Evolutionary conservation across 2,113 vertebrate species (phyloP).

Genomic region (Poeciliopsis retropinna): DNA sequence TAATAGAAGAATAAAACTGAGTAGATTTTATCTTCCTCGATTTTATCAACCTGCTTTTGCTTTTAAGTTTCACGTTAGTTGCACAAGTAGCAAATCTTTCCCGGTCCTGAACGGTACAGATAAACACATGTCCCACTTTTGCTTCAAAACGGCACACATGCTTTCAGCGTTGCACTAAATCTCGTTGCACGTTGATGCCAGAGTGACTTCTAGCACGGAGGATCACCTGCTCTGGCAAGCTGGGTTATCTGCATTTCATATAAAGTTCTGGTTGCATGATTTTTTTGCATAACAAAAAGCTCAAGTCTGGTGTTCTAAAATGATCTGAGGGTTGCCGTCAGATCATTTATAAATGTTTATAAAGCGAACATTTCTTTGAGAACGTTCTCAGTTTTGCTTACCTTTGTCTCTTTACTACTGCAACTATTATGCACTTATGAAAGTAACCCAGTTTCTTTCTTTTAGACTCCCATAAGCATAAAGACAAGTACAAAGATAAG

Average conservation of each 20-base stretch:
- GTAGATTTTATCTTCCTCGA: no score
- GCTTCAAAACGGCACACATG: background rate
- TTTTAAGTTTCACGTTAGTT: no score
- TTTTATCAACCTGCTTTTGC: no score
- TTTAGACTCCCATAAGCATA: slow-evolving; percentile 95
- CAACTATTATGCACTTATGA: background rate
- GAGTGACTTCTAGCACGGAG: no score
- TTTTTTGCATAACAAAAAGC: no score
- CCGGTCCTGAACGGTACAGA: no score
- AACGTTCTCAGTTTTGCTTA: background rate
- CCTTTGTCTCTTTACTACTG: no score
- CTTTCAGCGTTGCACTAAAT: background rate
- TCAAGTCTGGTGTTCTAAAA: no score
- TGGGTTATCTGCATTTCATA: background rate
- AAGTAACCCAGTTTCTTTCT: slow-evolving; percentile 24
- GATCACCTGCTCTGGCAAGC: background rate
- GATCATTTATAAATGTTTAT: background rate
- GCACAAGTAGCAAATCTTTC: no score
- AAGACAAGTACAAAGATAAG: slow-evolving; percentile 97
- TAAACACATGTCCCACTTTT: no score
- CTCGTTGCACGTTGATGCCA: background rate
- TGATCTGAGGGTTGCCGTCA: background rate
- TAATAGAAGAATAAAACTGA: no score
- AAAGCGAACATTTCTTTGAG: background rate
- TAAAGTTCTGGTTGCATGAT: background rate